Percentiles rank a stretch among this genome's conserved stretches.
These are phyloP conservation scores for Circaetus cinerascens DNA, from an alignment of 2,113 vertebrate species.

Conservation along the genomic window DNA sequence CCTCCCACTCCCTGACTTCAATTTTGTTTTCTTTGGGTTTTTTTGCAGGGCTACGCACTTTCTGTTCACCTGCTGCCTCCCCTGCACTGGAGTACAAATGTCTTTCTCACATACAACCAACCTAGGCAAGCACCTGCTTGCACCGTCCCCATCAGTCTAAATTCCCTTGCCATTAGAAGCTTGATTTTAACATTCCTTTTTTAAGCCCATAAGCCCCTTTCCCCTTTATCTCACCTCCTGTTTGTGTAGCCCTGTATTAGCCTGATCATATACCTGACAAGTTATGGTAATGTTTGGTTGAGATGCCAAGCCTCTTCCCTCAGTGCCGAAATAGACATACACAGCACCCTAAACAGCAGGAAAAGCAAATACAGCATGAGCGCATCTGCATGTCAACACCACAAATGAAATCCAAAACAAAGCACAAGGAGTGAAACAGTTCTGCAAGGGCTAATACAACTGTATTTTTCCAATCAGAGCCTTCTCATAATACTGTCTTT, in stretches of 20 bases:
- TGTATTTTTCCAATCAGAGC: background rate
- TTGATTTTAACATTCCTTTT: background rate
- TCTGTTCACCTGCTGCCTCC: background rate
- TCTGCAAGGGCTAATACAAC: background rate
- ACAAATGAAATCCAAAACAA: background rate
- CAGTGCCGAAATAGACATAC: conserved; percentile 71
- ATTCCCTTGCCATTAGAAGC: background rate
- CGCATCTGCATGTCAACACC: background rate
- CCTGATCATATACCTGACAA: conserved; percentile 65
- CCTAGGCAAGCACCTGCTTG: background rate
- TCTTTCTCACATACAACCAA: background rate
- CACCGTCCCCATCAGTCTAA: background rate
- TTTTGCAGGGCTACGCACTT: background rate
- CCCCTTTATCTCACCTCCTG: background rate
- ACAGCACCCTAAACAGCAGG: conserved; percentile 68
- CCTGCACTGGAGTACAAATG: background rate
- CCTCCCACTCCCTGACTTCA: background rate
- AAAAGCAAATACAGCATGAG: background rate
- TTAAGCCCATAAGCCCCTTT: background rate
- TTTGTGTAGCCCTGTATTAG: background rate
- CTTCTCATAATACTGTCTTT: background rate
- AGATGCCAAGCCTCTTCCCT: conserved; percentile 11
- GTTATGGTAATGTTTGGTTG: conserved; percentile 67
- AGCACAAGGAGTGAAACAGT: background rate
- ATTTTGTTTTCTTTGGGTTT: background rate